Evolutionary conservation across 2,797 vertebrate species (phyloP).

Genomic region (Dipus sagitta): DNA sequence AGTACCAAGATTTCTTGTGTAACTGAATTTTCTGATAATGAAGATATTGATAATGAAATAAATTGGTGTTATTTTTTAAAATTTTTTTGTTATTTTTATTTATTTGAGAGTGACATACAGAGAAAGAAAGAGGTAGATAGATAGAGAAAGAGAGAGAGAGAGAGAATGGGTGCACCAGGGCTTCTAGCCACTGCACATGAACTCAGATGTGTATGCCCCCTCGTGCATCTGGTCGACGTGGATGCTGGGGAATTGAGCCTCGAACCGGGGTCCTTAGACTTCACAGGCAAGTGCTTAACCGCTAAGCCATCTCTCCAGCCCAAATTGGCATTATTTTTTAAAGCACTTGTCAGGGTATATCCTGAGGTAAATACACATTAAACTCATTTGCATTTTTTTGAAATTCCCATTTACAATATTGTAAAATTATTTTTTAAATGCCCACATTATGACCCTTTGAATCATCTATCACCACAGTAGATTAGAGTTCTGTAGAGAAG

Average conservation of each 20-base stretch:
- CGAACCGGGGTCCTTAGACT: no score
- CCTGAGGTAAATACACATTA: not conserved
- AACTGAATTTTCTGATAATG: conserved; percentile 21
- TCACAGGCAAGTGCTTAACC: no score
- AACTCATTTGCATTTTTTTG: not conserved
- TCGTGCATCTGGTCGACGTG: no score
- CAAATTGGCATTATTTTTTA: not conserved
- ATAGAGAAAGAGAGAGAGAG: no score
- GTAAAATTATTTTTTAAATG: conserved; percentile 45
- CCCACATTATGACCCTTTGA: not conserved
- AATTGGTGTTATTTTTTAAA: not conserved
- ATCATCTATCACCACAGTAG: not conserved
- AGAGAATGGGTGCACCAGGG: no score
- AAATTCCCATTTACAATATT: not conserved
- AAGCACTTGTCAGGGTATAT: not conserved
- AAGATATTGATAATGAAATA: not conserved
- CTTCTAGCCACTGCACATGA: no score
- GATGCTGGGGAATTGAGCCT: no score
- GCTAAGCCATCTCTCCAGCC: no score
- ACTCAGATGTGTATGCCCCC: no score
- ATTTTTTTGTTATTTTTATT: no score
- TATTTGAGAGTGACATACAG: no score
- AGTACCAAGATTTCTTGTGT: conserved; percentile 18
- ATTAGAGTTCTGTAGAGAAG: not conserved
- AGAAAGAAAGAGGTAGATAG: no score